Evolutionary conservation across 2,113 vertebrate species (phyloP), one percentile per base, ranked within the genome.

Genomic region (Argyrosomus japonicus): DNA sequence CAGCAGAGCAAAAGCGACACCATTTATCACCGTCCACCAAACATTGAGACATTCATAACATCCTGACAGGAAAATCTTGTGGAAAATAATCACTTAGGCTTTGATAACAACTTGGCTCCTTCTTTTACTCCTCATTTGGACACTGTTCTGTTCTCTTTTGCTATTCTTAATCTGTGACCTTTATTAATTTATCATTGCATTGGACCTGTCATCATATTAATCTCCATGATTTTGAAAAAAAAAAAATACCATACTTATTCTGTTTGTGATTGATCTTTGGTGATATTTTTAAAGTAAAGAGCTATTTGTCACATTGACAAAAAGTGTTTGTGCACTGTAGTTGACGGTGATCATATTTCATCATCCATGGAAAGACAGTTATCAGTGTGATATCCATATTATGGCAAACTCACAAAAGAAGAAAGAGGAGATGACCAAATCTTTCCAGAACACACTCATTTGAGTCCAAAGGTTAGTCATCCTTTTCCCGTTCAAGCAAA

Each of bases 21-120:
- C 95, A 97, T 98, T 98, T 98, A 97, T 99, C 97, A 95, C 94
- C 94, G 89, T 93, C 94, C 95, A 96, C 95, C 93, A 95, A 97
- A 96, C 96, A 97, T 95, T 93, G 94, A 97, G 96, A 98, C 97
- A 98, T 97, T 98, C 98, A 99, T 97, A 99, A 99, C 97, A 99
- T 99, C 97, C 97, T 98, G 96, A 97, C 97, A 97, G 98, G 98
- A 98, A 98, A 95, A 96, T 95, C 94, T 97, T 95, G 96, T 97
- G 97, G 96, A 98, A 97, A 97, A 97, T 96, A 96, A 97, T 97
- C 96, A 96, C 95, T 96, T 93, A 90, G 93, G 91, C 96, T 97
- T 96, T 97, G 96, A 97, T 97, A 97, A 94, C 94, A 95, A 95
- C 90, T 96, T 81, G 72, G 86, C 95, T 93, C 94, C 92, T 93